Evolutionary conservation across 2,888 invertebrate genomes (phyloP), one percentile per base, ranked within the genome.

Genomic region (Aphidius colemani): DNA sequence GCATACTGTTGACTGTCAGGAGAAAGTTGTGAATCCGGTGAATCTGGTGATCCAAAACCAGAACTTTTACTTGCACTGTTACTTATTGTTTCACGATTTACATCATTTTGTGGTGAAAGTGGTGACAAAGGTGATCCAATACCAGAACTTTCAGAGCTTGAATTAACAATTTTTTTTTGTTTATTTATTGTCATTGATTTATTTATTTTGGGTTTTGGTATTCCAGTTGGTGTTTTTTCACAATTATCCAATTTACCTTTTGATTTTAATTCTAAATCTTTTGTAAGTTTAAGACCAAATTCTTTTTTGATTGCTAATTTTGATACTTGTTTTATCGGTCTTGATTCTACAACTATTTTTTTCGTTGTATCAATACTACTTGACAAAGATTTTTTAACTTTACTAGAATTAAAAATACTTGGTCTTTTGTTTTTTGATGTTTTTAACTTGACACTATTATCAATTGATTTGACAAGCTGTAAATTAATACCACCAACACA

Each of bases 61-160:
- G 78, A 79, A 67, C 78, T 79, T 43, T 70, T 71, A 63, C 78
- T 78, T 5, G 65, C 71, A 39, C 78, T 78, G 6, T 53, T 71
- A 55, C 61, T 74, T 8, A 78, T 70, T 50, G 56, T 41, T 50
- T 60, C 66, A 7, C 10, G 59, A 11, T 69, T 45, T 8, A 73
- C 76, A 11, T 65, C 73, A 44, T 73, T 69, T 6, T 68, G 70
- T 18, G 78, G 78, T 5, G 78, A 78, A 45, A 77, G 67, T 4
- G 78, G 78, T 30, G 78, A 79, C 45, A 78, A 66, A 6, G 78
- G 78, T n/a, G 78, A 79, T 13, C 74, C 78, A 9, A 79, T 75
- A 6, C 78, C 78, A 5, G 78, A 79, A 66, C 78, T 79, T 59
- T 79, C 78, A 3, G 78, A 79, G 46, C 78, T 78, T 6, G 78